These are phyloP conservation scores for Marmota flaviventris DNA, from an alignment of 2,113 vertebrate genomes.

Conservation along the genomic window DNA sequence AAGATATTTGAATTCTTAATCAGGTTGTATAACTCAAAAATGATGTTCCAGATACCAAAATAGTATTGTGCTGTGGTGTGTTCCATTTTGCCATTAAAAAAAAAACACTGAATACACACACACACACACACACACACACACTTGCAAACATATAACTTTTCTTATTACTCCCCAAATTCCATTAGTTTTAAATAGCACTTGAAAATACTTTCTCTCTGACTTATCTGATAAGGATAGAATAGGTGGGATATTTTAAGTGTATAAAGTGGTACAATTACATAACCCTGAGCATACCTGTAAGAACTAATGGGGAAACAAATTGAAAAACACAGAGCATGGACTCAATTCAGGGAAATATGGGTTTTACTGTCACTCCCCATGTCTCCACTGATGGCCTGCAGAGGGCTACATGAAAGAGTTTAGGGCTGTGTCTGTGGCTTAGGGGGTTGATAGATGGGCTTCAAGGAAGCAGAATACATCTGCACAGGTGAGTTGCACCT, in stretches of 20 bases:
- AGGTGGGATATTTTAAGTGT: neutral
- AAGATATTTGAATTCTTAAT: neutral
- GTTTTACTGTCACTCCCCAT: constrained; percentile 26
- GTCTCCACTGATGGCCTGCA: constrained; percentile 43
- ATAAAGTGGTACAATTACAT: neutral
- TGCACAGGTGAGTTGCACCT: neutral
- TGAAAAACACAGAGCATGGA: constrained; percentile 6
- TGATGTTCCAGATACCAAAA: neutral
- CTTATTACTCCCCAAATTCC: neutral
- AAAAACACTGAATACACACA: neutral
- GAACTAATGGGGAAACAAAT: constrained; percentile 12
- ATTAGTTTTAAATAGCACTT: neutral
- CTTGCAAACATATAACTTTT: neutral
- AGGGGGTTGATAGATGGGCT: neutral
- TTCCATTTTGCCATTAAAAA: neutral
- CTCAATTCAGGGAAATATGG: neutral
- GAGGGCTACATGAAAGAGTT: neutral
- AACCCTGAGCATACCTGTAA: neutral
- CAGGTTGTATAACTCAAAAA: neutral
- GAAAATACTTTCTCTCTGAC: neutral
- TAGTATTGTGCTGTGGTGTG: neutral
- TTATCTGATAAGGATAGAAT: neutral
- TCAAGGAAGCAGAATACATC: constrained; percentile 36
- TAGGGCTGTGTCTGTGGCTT: neutral
- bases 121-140: accelerated